Evolutionary conservation across 2,888 invertebrate genomes (phyloP), one percentile per base, ranked within the genome.

Genomic region (Heliothis peltigera): DNA sequence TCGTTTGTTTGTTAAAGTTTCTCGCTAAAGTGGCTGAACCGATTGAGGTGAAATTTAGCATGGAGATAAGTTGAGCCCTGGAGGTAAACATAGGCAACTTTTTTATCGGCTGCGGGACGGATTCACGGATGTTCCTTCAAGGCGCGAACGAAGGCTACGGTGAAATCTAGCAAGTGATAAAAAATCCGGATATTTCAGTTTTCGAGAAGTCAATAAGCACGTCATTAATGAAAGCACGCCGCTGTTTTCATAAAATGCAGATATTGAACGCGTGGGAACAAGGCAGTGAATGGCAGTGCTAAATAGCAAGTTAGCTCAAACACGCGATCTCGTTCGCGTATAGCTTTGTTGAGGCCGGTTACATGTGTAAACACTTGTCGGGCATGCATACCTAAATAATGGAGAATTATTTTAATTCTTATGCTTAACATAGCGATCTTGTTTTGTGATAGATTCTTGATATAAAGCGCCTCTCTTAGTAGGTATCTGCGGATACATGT

Each of bases 281-380:
- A 17, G 52, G 51, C 64, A 59, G 52, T 64, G 47, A 73, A 64
- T 64, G 64, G 46, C 25, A 17, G 69, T 64, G 59, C 56, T 73
- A 75, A 72, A 70, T 48, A 75, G 44, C 35, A 53, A 64, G 44
- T 75, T 73, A 64, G 56, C 52, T 59, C 42, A 18, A 43, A 60
- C 64, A 73, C 55, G 70, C 75, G 56, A 73, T 70, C 44, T 64
- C 19, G 39, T 73, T 62, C 28, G 56, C 43, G 17, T 39, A 35
- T 39, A 18, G 43, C 28, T 52, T 55, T 25, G 47, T 12, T 44
- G 47, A 64, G 44, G 44, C 51, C 8, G 5, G 35, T 15, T 48
- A 32, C 43, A 43, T 18, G 47, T 21, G 8, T 44, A 4, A 17
- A 2, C 18, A 18, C 12, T 18, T 49, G 15, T 32, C 18, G 18